These are phyloP conservation scores for Spheniscus mendiculus DNA, from an alignment of 2,113 vertebrate species.

Conservation along the genomic window DNA sequence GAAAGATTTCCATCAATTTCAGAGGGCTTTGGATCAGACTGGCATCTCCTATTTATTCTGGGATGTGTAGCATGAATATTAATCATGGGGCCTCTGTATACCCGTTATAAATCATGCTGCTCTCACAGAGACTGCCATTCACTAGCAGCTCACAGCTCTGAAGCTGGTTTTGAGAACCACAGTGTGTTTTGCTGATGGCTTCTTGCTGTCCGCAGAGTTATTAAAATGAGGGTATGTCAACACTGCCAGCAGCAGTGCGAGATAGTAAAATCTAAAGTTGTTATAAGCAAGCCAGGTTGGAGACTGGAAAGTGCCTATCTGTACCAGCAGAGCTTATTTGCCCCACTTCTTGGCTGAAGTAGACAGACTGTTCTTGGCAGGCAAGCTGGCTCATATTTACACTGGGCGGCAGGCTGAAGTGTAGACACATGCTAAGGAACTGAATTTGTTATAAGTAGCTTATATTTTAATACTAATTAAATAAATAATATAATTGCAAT, in stretches of 20 bases:
- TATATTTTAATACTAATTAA: slow-evolving; percentile 26
- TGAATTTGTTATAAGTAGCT: background rate
- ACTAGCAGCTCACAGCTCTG: background rate
- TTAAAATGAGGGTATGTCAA: background rate
- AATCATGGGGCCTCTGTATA: background rate
- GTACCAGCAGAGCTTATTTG: background rate
- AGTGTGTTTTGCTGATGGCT: background rate
- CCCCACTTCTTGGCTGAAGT: background rate
- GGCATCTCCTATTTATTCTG: slow-evolving; percentile 40
- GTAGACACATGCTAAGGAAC: background rate
- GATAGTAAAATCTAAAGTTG: background rate
- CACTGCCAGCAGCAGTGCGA: background rate
- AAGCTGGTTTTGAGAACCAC: background rate
- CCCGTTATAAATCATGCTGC: background rate
- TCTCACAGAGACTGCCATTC: slow-evolving; percentile 33
- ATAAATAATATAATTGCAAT: background rate
- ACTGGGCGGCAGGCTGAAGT: background rate
- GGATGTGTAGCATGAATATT: slow-evolving; percentile 49
- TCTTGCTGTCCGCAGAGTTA: background rate
- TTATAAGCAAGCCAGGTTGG: background rate
- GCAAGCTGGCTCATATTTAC: background rate
- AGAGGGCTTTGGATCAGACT: slow-evolving; percentile 18
- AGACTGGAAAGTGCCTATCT: background rate
- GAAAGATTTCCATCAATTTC: slow-evolving; percentile 34
- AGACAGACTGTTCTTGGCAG: background rate